Conservation (phyloP, 2,797 vertebrate genomes). For the Bovichtus variegatus region DNA sequence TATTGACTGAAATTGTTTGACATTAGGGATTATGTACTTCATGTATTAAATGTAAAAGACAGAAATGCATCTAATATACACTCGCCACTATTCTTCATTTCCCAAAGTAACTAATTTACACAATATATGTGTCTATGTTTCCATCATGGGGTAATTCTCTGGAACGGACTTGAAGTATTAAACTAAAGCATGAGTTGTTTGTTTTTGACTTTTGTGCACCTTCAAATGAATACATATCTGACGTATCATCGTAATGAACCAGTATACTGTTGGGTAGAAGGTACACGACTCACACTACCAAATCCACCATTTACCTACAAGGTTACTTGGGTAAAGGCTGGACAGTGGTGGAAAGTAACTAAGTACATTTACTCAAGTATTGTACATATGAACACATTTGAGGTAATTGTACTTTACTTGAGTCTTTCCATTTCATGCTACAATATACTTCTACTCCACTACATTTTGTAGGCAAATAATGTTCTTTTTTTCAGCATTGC, state of each 20-base stretch:
- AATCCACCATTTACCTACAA: neutral
- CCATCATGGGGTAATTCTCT: neutral
- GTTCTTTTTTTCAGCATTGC: no score
- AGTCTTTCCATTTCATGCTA: neutral
- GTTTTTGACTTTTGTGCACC: neutral
- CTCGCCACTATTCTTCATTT: neutral
- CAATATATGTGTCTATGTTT: neutral
- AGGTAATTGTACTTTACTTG: neutral
- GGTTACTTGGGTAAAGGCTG: no score
- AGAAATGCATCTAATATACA: neutral
- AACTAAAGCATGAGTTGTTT: constrained; percentile 6
- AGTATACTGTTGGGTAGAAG: neutral
- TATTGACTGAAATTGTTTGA: neutral
- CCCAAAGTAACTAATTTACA: neutral
- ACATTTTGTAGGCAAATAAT: no score
- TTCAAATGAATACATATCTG: neutral
- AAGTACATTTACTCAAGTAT: no score
- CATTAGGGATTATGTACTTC: neutral
- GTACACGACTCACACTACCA: neutral
- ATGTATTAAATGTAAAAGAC: neutral
- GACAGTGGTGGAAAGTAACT: no score
- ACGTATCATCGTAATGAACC: neutral
- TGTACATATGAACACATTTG: no score
- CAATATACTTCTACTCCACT: neutral
- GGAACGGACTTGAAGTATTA: neutral